These are phyloP conservation scores for Drosophila rellima DNA, from an alignment of 2,888 invertebrate species.

Conservation along the genomic window DNA sequence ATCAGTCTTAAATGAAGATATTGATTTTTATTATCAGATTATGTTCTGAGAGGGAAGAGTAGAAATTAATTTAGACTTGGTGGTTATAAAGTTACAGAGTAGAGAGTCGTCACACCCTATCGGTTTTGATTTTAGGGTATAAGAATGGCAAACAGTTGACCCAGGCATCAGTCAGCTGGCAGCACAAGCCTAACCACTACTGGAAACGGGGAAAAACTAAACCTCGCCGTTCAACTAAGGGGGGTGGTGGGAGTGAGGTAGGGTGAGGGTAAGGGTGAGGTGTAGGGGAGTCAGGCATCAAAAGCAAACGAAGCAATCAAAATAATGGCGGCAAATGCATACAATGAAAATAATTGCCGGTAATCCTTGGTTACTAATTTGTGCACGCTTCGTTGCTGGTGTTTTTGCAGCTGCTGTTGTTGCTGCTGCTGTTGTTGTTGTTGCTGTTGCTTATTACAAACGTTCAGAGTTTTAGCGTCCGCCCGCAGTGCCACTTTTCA, in stretches of 20 bases:
- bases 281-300: constrained; percentile 22
- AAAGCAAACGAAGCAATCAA: constrained; percentile 79
- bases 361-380: constrained; percentile 80
- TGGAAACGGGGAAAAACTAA: constrained; percentile 39
- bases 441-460: constrained; percentile 63
- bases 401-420: constrained; percentile 29
- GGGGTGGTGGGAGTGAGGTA: neutral
- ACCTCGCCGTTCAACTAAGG: neutral
- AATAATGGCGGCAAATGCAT: constrained; percentile 80
- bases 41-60: too few relatives aligned
- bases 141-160: constrained; percentile 50
- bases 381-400: constrained; percentile 54
- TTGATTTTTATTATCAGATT: too few relatives aligned
- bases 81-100: too few relatives aligned
- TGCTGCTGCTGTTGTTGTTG: constrained; percentile 29
- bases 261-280: neutral
- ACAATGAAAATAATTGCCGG: constrained; percentile 81
- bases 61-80: too few relatives aligned
- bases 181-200: constrained; percentile 8
- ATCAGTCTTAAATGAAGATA: too few relatives aligned
- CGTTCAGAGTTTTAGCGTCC: constrained; percentile 50
- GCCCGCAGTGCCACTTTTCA: constrained; percentile 63
- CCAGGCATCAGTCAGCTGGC: constrained; percentile 17
- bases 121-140: neutral
- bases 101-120: neutral